Base-by-base conservation (phyloP, 2,113 vertebrate genomes). In the Puma concolor region DNA sequence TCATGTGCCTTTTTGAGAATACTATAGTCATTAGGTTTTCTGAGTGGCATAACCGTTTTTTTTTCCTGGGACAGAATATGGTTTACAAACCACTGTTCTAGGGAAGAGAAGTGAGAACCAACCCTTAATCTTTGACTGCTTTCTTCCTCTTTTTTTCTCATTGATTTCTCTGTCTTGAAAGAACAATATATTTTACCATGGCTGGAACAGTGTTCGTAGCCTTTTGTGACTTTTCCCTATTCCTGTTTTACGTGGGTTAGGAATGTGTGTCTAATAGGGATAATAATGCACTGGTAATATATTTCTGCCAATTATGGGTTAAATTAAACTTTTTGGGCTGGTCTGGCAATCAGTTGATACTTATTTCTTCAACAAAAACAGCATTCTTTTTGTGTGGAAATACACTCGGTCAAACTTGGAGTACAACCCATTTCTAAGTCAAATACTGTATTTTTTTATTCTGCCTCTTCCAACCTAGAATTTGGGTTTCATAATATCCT, bases 311-410 rank as follows among this genome's bases (percentile, higher is more conserved):
- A 4, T 69, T 71, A 57, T 60, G 72, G 60, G 19, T 63, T 66
- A 85, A 81, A 54, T 54, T 66, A 82, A 50, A 48, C 57, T 76
- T 88, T 91, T n/a, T 52, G 23, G 23, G 4, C 4, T 85, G 31
- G 12, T 3, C 64, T 74, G 54, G 64, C 48, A 60, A n/a, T 72
- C 84, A 81, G 4, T 85, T 60, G 19, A 4, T 89, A 92, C 23
- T 50, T 92, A 76, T 83, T 83, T 82, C 57, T 88, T 36, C n/a
- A 84, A 48, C 67, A 87, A 88, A 63, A 88, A n/a, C 64, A 83
- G 44, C n/a, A 85, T 81, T 92, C 15, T 72, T 94, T 81, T 79
- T 72, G 25, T 88, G 16, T 92, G 14, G 71, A 72, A 64, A 79
- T 92, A n/a, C 8, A 89, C 85, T 23, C 38, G 67, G 44, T 83